These are phyloP conservation scores for Lophotriccus pileatus DNA, from an alignment of 2,797 vertebrate genomes.

Conservation along the genomic window DNA sequence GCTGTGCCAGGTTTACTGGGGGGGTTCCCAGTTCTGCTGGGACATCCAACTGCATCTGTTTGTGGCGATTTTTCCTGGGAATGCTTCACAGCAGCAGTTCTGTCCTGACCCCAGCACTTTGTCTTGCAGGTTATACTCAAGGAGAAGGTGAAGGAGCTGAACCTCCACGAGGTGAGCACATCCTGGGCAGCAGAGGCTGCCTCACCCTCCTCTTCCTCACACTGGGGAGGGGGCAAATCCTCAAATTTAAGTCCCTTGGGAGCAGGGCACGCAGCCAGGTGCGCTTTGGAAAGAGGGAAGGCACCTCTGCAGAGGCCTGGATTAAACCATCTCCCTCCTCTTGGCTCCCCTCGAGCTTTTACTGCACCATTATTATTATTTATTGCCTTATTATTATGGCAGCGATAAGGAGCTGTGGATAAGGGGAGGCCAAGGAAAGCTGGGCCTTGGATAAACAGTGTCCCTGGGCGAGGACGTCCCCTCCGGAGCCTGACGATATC, in stretches of 20 bases:
- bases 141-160: constrained; percentile 98
- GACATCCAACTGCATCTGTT: accelerated
- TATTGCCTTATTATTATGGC: not conserved
- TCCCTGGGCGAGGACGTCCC: accelerated
- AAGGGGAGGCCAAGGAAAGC: not conserved
- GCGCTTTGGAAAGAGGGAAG: not conserved
- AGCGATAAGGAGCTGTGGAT: not conserved
- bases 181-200: not conserved
- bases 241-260: not conserved
- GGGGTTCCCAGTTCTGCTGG: not conserved
- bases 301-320: not conserved
- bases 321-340: not conserved
- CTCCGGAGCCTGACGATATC: not conserved
- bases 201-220: not conserved
- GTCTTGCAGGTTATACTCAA: constrained; percentile 94
- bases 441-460: not conserved
- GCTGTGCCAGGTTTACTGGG: not conserved
- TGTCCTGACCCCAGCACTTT: not conserved
- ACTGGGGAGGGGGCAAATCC: not conserved
- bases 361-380: not conserved
- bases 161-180: constrained; percentile 92
- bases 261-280: not conserved
- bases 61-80: not conserved
- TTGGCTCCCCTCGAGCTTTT: not conserved
- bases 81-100: accelerated